phyloP scores from a whole-genome alignment of 2,113 vertebrate genomes.

The Muscicapa adusta region DNA sequence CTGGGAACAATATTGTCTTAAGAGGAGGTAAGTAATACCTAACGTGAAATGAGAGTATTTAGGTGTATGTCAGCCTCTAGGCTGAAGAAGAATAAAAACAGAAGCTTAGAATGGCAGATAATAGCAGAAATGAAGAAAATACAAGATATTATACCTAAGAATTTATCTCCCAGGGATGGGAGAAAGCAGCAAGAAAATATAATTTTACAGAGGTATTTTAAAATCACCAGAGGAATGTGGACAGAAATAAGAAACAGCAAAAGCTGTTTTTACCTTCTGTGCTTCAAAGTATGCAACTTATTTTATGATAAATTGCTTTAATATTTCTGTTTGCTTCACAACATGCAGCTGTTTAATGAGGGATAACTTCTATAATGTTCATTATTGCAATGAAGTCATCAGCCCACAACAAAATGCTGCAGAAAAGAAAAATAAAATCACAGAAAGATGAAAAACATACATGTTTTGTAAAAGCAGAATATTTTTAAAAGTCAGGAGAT shows the following conservation, averaged over 20 bases:
- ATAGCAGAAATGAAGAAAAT: background rate
- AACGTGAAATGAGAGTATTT: background rate
- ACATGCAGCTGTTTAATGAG: conserved; percentile 37
- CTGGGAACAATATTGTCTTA: background rate
- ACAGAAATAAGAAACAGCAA: background rate
- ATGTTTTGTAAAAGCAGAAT: background rate
- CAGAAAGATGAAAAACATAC: background rate
- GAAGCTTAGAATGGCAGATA: background rate
- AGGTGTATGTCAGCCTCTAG: background rate
- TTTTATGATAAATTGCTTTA: conserved; percentile 59
- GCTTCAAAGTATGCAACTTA: conserved; percentile 9
- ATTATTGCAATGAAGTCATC: background rate
- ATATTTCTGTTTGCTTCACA: conserved; percentile 51
- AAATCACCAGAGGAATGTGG: background rate
- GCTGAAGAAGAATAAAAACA: background rate
- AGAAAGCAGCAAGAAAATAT: background rate
- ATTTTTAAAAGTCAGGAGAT: background rate
- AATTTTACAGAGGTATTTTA: background rate
- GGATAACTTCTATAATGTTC: conserved; percentile 34
- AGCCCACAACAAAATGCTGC: conserved; percentile 11
- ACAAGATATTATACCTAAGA: background rate
- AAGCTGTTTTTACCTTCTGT: background rate
- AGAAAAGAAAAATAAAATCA: background rate
- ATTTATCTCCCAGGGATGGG: background rate
- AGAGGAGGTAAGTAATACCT: background rate